Evolutionary conservation across 2,797 vertebrate genomes (phyloP), one percentile per base, ranked within the genome.

Genomic region (Cossypha niveicapilla): DNA sequence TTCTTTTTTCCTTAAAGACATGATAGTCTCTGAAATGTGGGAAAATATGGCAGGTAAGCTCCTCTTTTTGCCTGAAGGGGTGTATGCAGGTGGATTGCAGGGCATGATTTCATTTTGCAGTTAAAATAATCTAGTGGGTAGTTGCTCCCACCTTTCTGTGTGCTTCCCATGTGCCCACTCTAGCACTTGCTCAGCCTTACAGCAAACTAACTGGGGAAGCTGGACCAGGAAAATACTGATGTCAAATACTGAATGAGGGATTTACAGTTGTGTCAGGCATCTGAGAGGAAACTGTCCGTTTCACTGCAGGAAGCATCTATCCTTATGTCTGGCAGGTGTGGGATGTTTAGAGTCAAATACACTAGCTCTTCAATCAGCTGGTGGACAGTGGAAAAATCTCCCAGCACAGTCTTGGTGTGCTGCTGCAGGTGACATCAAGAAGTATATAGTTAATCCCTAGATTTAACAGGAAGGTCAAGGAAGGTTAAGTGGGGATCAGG

Each of bases 401-500:
- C 22, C 47, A 41, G 21, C n/a, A 6, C 8, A 14, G n/a, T 60
- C 60, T 39, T 71, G n/a, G 11, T 90, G 71, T 10, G 5, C 34
- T 41, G 3, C 13, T 88, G 51, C 60, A 85, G 71, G 35, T 74
- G 63, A 50, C 56, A 58, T 76, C 74, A 82, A 90, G 76, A 93
- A 90, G 56, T 79, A 39, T 18, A 28, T 61, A 85, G 75, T 73
- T 94, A 93, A 94, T 94, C 83, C 77, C 50, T 37, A 47, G 71
- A 53, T 0, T 84, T 73, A 53, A 24, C 1, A 3, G 45, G 58
- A 65, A 88, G 79, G 73, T 84, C 48, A 73, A 63, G 37, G 51
- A 88, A 76, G 92, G 68, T 94, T 91, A 82, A 78, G 51, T 80
- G 72, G 84, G 77, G 87, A 92, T 88, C 86, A 92, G 56, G 86